Base-by-base conservation (phyloP, 2,888 invertebrate species). In the Aricia artaxerxes region DNA sequence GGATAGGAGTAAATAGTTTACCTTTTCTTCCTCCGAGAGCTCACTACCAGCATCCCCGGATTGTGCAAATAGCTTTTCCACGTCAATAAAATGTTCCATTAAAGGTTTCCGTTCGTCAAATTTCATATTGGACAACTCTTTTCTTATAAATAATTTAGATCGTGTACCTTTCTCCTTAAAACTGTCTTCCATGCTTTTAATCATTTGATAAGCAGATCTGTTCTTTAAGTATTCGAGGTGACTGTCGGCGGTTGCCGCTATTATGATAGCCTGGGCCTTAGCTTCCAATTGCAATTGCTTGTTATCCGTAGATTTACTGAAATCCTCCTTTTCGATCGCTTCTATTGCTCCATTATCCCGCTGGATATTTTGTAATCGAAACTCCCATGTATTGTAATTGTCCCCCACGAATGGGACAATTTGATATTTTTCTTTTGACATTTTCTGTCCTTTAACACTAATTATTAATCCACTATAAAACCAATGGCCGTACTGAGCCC, bases 311-410 rank as follows among this genome's bases (percentile, higher is more conserved):
- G 31, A 38, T 49, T n/a, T 49, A 3, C 49, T 16, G 38, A 38
- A 76, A 49, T 76, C 49, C 4, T 76, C n/a, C 31, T 49, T 76
- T 49, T 76, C 49, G 31, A 76, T 76, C 49, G 76, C 76, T 31
- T 44, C 76, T n/a, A 49, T 24, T 13, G 4, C 31, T 44, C 53
- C 76, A 76, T 76, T 76, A 6, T 76, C 76, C 53, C n/a, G 31
- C 38, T 53, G 53, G n/a, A 76, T 76, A 49, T 53, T 76, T 76
- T 76, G 24, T 24, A n/a, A 53, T 13, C 76, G 76, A 49, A 76
- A 76, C 53, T 31, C 76, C 76, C 76, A 76, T 11, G 72, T 13
- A 13, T 53, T 53, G 53, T 53, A 57, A 24, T 24, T 24, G 24
- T 24, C 24, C 24, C 24, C 24, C 24, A 24, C 24, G 24, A 24